Base-by-base conservation (phyloP, 2,888 invertebrate genomes). In the Phragmatobia fuliginosa region DNA sequence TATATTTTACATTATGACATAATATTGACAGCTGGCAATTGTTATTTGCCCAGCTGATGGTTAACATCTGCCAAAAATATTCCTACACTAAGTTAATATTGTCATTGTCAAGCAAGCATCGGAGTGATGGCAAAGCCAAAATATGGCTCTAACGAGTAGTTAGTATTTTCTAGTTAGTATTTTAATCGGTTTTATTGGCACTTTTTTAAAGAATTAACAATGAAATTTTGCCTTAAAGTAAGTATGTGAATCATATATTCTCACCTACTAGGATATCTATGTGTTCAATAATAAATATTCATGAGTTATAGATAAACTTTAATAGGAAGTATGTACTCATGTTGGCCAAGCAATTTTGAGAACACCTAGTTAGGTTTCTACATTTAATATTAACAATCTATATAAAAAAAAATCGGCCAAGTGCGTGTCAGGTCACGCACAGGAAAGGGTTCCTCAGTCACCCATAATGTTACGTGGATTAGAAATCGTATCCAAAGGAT, bases 31-130 rank as follows among this genome's bases (percentile, higher is more conserved):
- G 45, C 36, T 36, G 41, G 59, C 49, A 21, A 59, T 59, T 62
- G 49, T 31, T 70, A 62, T 70, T 70, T 70, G 45, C 16, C 33
- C 66, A 66, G 66, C 66, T 70, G 70, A 52, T 28, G 33, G 28
- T 31, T n/a, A 4, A 16, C 70, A 70, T 59, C 66, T 70, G 70
- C 45, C 66, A 38, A 58, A 21, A 41, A 36, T 14, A 28, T 45
- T 56, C 6, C 25, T 28, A 28, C 14, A 16, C 28, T 28, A 56
- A 56, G 28, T 28, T 28, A 14, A 28, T 56, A 56, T 25, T 28
- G 28, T 56, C 28, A 56, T 56, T 56, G 16, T 56, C 5, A 28
- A 56, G 56, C 16, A 56, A 16, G 4, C 1, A 52, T 11, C 52
- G 25, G n/a, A 25, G 4, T 11, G n/a, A 8, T 52, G 2, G 18